Percentiles rank a stretch among this genome's conserved stretches.
phyloP scores from a whole-genome alignment of 2,888 invertebrate genomes.

The Ectemnius cavifrons region DNA sequence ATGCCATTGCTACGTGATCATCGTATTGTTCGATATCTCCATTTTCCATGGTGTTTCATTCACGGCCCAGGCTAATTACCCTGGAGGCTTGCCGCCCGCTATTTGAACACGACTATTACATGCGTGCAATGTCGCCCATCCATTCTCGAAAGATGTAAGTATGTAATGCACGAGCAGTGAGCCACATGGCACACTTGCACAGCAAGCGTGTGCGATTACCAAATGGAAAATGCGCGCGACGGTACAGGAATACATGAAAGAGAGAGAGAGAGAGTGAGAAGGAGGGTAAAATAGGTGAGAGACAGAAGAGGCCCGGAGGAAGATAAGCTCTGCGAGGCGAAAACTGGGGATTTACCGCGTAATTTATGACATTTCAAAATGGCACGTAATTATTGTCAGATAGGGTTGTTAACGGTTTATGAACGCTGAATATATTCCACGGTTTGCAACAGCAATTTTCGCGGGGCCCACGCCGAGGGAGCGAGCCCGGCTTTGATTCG shows the following conservation, averaged over 20 bases:
- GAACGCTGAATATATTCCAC: slow-evolving; percentile 44
- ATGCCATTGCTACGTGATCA: slow-evolving; percentile 56
- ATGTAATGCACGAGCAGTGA: too few species aligned
- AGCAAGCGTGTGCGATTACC: neutral
- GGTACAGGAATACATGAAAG: neutral
- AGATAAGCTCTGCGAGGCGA: slow-evolving; percentile 62
- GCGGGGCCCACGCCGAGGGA: neutral
- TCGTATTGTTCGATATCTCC: slow-evolving; percentile 67
- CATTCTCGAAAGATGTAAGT: too few species aligned
- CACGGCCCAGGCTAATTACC: slow-evolving; percentile 69
- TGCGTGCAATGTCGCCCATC: neutral
- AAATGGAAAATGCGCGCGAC: neutral
- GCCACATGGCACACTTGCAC: neutral
- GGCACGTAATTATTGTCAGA: slow-evolving; percentile 70
- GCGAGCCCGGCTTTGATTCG: neutral
- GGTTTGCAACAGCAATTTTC: slow-evolving; percentile 22
- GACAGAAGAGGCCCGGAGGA: slow-evolving; percentile 16
- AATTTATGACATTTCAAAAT: slow-evolving; percentile 69
- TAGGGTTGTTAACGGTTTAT: slow-evolving; percentile 59
- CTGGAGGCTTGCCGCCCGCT: slow-evolving; percentile 55
- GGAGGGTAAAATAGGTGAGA: neutral
- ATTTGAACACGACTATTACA: slow-evolving; percentile 51
- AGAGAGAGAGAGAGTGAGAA: too few species aligned
- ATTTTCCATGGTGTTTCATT: slow-evolving; percentile 64
- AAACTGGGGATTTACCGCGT: slow-evolving; percentile 68